Evolutionary conservation across 1,140 invertebrate genomes (phyloP).

Genomic region (Drosophila aff.): DNA sequence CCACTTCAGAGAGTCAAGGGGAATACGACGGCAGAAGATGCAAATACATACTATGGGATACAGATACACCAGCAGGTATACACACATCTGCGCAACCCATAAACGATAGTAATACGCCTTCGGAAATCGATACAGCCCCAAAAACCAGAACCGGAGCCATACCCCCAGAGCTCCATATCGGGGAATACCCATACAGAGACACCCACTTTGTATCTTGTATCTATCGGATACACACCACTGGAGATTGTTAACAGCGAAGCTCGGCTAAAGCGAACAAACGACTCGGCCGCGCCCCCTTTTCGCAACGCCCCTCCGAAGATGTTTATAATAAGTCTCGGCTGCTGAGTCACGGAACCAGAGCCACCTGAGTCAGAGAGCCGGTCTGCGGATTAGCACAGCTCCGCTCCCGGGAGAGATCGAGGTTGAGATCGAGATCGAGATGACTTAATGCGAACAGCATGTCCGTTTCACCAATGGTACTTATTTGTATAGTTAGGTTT

Average conservation of each 20-base stretch:
- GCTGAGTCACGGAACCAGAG: conserved; percentile 38
- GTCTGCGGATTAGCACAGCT: conserved; percentile 58
- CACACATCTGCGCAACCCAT: conserved; percentile 7
- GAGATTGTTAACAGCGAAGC: conserved; percentile 51
- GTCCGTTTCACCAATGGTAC: conserved; percentile 49
- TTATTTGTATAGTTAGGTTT: background rate
- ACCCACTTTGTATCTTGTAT: conserved; percentile 14
- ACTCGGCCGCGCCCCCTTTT: conserved; percentile 29
- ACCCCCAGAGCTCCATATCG: conserved; percentile 57
- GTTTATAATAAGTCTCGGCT: conserved; percentile 28
- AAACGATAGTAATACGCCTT: conserved; percentile 62
- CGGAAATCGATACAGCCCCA: conserved; percentile 68
- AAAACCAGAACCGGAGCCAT: conserved; percentile 62
- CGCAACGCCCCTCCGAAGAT: conserved; percentile 4
- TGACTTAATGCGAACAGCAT: conserved; percentile 74
- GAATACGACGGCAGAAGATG: conserved; percentile 33
- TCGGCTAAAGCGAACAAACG: conserved; percentile 50
- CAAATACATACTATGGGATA: conserved; percentile 5
- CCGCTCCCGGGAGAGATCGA: conserved; percentile 9
- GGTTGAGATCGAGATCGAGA: conserved; percentile 34
- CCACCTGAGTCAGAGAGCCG: conserved; percentile 73
- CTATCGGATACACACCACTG: conserved; percentile 27
- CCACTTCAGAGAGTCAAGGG: conserved; percentile 64
- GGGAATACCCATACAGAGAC: conserved; percentile 25
- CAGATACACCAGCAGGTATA: conserved; percentile 11